Evolutionary conservation across 1,140 invertebrate species (phyloP).

Genomic region (Elysia chlorotica): DNA sequence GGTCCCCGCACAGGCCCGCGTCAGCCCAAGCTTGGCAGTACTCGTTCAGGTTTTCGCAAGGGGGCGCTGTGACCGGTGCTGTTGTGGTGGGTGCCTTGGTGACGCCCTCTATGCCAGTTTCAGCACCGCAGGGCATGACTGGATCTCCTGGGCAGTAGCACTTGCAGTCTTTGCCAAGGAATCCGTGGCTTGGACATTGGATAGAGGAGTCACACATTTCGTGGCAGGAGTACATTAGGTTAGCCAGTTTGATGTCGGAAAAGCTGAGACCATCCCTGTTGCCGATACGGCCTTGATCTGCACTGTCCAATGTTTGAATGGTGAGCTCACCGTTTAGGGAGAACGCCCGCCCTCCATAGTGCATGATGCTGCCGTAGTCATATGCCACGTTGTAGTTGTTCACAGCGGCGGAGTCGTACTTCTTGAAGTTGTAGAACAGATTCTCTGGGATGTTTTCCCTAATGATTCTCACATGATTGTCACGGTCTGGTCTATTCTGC

Average conservation of each 20-base stretch:
- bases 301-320: slow-evolving; percentile 30
- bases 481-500: slow-evolving; percentile 60
- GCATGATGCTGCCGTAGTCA: slow-evolving; percentile 91
- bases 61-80: no score
- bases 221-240: slow-evolving; percentile 36
- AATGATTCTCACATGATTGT: slow-evolving; percentile 53
- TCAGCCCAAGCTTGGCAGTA: no score
- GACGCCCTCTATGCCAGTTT: no score
- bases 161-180: no score
- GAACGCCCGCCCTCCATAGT: slow-evolving; percentile 72
- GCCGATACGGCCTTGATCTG: slow-evolving; percentile 34
- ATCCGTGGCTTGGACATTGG: neutral
- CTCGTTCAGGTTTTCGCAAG: no score
- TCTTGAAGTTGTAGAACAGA: slow-evolving; percentile 93
- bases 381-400: slow-evolving; percentile 90
- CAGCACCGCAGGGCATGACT: no score
- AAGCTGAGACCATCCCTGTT: slow-evolving; percentile 35
- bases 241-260: slow-evolving; percentile 38
- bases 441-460: slow-evolving; percentile 41
- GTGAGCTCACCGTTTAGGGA: slow-evolving; percentile 23
- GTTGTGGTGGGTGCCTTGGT: no score
- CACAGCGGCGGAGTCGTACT: slow-evolving; percentile 88
- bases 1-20: no score
- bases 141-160: no score
- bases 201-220: neutral